A percentile compares a stretch with the other conserved stretches of the same genome.
These are phyloP conservation scores for Odocoileus virginianus DNA, from an alignment of 2,113 vertebrate species.

Conservation along the genomic window DNA sequence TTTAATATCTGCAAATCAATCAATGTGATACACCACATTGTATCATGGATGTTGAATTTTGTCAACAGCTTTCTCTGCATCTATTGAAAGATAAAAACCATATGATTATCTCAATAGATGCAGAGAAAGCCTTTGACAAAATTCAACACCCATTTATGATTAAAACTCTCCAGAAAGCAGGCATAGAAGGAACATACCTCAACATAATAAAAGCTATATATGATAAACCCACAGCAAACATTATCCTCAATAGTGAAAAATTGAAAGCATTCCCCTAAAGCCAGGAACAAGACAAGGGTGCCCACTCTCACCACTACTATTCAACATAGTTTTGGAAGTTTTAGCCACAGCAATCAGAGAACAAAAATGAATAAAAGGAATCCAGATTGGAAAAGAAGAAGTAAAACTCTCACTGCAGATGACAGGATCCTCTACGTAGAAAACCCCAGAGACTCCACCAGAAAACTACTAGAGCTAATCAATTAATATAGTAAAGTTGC, in stretches of 20 bases:
- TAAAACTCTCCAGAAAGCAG: not conserved
- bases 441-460: not conserved
- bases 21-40: not conserved
- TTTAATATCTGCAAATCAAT: not conserved
- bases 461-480: not conserved
- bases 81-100: not conserved
- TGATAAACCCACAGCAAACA: not conserved
- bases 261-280: not conserved
- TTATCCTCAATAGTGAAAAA: not conserved
- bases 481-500: not conserved
- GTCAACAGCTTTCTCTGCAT: no score
- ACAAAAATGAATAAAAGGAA: not conserved
- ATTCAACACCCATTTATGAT: not conserved
- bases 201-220: not conserved
- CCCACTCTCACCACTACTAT: not conserved
- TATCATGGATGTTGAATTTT: no score
- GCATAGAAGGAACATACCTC: not conserved
- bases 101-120: not conserved
- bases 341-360: not conserved
- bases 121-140: not conserved
- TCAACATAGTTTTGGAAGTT: not conserved
- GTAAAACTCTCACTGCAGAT: not conserved
- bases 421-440: not conserved
- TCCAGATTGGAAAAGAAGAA: not conserved
- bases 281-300: not conserved